phyloP scores from a whole-genome alignment of 2,797 vertebrate genomes.

The Bufotes viridis region DNA sequence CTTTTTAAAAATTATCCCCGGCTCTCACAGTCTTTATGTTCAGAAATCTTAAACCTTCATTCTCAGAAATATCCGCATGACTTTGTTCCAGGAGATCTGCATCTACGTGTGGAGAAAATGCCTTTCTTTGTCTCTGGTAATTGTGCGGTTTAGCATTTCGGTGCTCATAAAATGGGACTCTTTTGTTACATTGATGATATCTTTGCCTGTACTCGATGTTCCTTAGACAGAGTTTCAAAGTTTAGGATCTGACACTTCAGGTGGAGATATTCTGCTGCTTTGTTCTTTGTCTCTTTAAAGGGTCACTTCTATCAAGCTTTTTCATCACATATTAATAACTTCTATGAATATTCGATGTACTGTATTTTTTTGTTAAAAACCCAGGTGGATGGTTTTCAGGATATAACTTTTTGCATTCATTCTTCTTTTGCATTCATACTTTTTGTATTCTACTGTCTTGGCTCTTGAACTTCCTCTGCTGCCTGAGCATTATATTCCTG shows the following conservation, averaged over 20 bases:
- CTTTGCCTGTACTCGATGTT: conserved; percentile 19
- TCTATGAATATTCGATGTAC: no score
- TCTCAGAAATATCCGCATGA: neutral
- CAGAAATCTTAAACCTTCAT: neutral
- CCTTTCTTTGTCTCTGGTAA: neutral
- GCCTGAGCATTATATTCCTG: no score
- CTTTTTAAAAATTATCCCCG: neutral
- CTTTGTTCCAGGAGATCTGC: neutral
- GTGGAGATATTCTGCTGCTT: conserved; percentile 1
- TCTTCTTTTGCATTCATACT: no score
- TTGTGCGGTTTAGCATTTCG: conserved; percentile 12
- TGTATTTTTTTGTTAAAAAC: no score
- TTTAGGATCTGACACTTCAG: conserved; percentile 8
- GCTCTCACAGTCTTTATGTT: neutral
- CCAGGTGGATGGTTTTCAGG: no score
- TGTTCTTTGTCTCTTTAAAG: neutral
- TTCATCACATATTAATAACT: no score
- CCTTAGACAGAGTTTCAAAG: neutral
- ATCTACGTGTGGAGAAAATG: conserved; percentile 12
- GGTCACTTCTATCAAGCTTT: neutral
- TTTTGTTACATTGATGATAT: conserved; percentile 23
- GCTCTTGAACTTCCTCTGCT: no score
- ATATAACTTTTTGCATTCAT: no score
- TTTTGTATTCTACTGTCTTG: no score
- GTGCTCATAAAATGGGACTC: conserved; percentile 8